Evolutionary conservation across 1,140 invertebrate genomes (phyloP).

Genomic region (Ostrea edulis): DNA sequence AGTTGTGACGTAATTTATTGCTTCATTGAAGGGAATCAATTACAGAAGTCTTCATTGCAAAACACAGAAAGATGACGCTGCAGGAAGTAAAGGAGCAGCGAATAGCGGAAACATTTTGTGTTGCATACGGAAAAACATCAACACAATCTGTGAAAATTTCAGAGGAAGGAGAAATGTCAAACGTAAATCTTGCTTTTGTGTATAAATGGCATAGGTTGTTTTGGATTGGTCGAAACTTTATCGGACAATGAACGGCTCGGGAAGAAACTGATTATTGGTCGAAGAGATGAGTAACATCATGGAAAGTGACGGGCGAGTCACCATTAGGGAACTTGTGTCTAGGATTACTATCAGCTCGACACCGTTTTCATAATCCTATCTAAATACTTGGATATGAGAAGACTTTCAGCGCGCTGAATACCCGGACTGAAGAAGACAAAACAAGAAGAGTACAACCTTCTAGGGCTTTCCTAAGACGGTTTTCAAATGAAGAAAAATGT

Average conservation of each 20-base stretch:
- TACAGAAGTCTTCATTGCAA: neutral
- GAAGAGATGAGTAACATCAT: neutral
- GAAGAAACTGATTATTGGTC: neutral
- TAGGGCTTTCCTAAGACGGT: neutral
- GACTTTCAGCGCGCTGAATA: constrained; percentile 2
- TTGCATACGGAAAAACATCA: neutral
- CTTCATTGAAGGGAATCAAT: neutral
- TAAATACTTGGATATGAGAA: neutral
- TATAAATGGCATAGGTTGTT: constrained; percentile 25
- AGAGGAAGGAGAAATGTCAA: no score
- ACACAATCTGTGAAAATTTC: neutral
- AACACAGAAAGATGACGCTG: neutral
- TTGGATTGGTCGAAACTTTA: neutral
- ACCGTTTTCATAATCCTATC: neutral
- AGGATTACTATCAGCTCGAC: neutral
- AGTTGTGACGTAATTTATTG: neutral
- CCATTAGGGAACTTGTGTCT: neutral
- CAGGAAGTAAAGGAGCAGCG: neutral
- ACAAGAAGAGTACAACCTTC: neutral
- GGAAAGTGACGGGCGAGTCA: neutral
- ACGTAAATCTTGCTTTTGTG: no score
- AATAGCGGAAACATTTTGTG: neutral
- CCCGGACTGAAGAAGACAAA: constrained; percentile 18
- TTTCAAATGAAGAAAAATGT: neutral
- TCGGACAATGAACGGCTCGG: neutral